Evolutionary conservation across 2,797 vertebrate genomes (phyloP), one percentile per base, ranked within the genome.

Genomic region (Spondyliosoma cantharus): DNA sequence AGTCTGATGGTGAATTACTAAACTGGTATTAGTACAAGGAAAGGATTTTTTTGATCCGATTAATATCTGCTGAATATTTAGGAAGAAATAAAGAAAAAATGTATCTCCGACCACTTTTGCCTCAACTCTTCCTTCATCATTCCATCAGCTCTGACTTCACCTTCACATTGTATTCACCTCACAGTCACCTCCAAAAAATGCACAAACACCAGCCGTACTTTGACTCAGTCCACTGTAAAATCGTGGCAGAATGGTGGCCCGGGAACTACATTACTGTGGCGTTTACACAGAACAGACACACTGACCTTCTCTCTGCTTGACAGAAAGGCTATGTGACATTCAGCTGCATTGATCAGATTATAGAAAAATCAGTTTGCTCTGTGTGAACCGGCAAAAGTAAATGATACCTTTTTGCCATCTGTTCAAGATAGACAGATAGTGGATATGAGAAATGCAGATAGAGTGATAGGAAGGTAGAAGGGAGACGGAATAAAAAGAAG

Each of bases 241-340:
- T 2, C 49, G 68, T 25, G 50, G 64, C 75, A 63, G 66, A 69
- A 56, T 20, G 46, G 24, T 1, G 20, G 32, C 64, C 59, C 7
- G 3, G 45, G 32, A 74, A 70, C 63, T 77, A 53, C 75, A 82
- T 86, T 82, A 77, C 50, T 49, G 69, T 78, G 86, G 82, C 88
- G 85, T 93, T 91, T 90, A 67, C 76, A 78, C 73, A 49, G 82
- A 83, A 48, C 57, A 80, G 83, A 82, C 83, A 80, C 84, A 56
- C 74, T 91, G 92, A 93, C 91, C 91, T 94, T 93, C 87, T 87
- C 85, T 52, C 69, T 54, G 81, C 79, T 90, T 87, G 86, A 89
- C 63, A 80, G 79, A 89, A 88, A 85, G 77, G 53, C 58, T 90
- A 61, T 14, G 57, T 93, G 93, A 88, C 90, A 92, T 92, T 92